phyloP scores from a whole-genome alignment of 2,888 invertebrate species.

The Byasa hedistus region DNA sequence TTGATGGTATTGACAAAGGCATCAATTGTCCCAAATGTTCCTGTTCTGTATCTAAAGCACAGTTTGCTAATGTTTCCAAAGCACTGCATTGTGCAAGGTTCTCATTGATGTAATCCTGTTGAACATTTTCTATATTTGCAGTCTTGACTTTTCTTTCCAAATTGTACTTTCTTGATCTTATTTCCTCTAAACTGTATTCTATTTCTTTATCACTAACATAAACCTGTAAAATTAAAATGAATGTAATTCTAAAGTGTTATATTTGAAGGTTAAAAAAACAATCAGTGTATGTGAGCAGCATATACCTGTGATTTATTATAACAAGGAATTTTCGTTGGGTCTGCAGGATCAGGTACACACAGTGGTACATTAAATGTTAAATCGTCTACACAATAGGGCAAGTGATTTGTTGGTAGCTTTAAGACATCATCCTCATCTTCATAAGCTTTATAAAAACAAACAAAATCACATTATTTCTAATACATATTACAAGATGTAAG shows the following conservation, averaged over 20 bases:
- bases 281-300: not conserved
- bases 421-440: constrained; percentile 79
- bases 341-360: constrained; percentile 81
- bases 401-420: constrained; percentile 65
- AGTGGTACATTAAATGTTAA: constrained; percentile 78
- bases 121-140: constrained; percentile 51
- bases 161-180: constrained; percentile 82
- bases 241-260: constrained; percentile 5
- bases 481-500: no score
- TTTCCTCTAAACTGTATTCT: constrained; percentile 89
- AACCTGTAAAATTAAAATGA: constrained; percentile 51
- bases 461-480: not conserved
- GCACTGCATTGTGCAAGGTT: constrained; percentile 74
- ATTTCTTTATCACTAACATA: constrained; percentile 81
- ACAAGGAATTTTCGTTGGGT: constrained; percentile 82
- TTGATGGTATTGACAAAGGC: constrained; percentile 67
- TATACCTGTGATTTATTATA: constrained; percentile 84
- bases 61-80: constrained; percentile 73
- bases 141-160: constrained; percentile 57
- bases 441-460: constrained; percentile 71
- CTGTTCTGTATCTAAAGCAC: constrained; percentile 70
- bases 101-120: constrained; percentile 61
- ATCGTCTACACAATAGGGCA: constrained; percentile 77
- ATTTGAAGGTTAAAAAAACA: not conserved
- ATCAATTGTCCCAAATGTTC: constrained; percentile 71